Evolutionary conservation across 1,140 invertebrate genomes (phyloP).

Genomic region (Portunus trituberculatus): DNA sequence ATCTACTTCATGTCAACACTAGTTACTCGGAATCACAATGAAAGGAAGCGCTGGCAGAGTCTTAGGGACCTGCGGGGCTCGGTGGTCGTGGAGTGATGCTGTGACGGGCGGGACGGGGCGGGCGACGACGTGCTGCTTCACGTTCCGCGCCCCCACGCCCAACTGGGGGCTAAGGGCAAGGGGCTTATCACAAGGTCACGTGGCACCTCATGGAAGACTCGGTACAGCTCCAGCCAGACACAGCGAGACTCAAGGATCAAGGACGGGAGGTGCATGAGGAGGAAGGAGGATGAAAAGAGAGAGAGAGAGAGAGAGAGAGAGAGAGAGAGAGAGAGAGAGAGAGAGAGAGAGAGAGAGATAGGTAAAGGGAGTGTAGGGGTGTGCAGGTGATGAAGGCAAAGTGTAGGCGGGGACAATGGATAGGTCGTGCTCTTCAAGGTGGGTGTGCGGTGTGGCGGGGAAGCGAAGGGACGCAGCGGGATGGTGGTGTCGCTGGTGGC

Average conservation of each 20-base stretch:
- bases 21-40: neutral
- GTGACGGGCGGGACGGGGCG: neutral
- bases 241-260: conserved; percentile 1
- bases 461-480: neutral
- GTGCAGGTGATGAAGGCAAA: neutral
- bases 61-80: neutral
- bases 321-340: neutral
- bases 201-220: conserved; percentile 68
- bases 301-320: neutral
- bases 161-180: neutral
- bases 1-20: neutral
- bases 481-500: neutral
- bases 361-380: no score
- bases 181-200: conserved; percentile 66
- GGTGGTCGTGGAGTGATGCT: neutral
- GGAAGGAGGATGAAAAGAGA: neutral
- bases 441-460: neutral
- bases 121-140: neutral
- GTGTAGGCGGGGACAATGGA: neutral
- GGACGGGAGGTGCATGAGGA: neutral
- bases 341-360: no score
- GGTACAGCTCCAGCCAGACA: conserved; percentile 63
- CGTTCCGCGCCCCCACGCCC: neutral
- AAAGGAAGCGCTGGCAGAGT: neutral
- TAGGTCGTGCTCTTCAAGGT: neutral